Evolutionary conservation across 1,140 invertebrate genomes (phyloP).

Genomic region (Lycorma delicatula): DNA sequence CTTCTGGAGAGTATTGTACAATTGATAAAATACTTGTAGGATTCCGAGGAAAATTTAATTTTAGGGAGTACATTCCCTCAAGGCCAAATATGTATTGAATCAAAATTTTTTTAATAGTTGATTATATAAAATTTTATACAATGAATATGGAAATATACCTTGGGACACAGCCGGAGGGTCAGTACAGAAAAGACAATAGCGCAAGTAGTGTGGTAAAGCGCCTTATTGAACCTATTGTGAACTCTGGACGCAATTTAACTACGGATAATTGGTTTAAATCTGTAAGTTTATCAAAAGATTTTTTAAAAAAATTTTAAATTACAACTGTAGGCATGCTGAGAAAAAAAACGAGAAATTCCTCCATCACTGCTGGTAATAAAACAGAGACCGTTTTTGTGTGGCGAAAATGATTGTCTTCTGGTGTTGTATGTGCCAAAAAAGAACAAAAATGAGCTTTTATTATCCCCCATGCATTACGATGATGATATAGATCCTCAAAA

Average conservation of each 20-base stretch:
- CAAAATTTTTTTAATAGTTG: background rate
- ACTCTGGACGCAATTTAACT: slow-evolving; percentile 31
- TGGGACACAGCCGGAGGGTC: background rate
- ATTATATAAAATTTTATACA: background rate
- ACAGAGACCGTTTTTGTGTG: background rate
- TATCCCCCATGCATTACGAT: background rate
- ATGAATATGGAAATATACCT: background rate
- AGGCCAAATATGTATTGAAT: background rate
- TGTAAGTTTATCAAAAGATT: slow-evolving; percentile 24
- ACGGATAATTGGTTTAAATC: slow-evolving; percentile 37
- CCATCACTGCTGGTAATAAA: slow-evolving; percentile 8
- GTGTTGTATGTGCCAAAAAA: slow-evolving; percentile 27
- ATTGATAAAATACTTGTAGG: background rate
- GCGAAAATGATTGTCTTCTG: slow-evolving; percentile 8
- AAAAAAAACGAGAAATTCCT: slow-evolving; percentile 7
- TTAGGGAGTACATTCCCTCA: background rate
- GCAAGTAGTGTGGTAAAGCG: background rate
- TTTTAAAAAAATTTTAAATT: slow-evolving; percentile 27
- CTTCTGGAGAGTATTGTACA: background rate
- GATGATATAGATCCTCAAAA: slow-evolving; percentile 1
- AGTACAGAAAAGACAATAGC: background rate
- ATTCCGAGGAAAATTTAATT: background rate
- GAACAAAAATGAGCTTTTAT: background rate
- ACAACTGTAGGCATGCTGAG: slow-evolving; percentile 31
- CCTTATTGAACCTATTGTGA: slow-evolving; percentile 23